Evolutionary conservation across 2,113 vertebrate genomes (phyloP).

Genomic region (Nettapus auritus): DNA sequence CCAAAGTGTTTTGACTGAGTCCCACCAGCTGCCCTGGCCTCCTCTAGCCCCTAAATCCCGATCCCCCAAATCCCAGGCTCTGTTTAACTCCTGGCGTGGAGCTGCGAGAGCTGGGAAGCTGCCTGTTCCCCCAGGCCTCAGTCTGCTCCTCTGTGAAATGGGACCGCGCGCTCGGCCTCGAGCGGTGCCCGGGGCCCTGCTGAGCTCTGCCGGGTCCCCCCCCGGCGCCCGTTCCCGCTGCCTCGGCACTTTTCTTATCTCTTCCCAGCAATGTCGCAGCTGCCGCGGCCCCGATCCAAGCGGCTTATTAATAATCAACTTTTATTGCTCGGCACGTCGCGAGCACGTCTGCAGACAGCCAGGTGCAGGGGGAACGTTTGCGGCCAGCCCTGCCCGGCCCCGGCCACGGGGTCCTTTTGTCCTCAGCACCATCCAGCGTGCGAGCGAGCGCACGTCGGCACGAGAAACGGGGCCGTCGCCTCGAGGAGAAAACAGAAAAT

Average conservation of each 20-base stretch:
- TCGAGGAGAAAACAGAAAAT: neutral
- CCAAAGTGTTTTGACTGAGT: neutral
- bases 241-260: neutral
- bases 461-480: neutral
- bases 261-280: neutral
- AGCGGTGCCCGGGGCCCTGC: rapidly evolving
- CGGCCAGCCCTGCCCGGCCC: neutral
- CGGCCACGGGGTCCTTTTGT: neutral
- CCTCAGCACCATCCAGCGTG: neutral
- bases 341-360: neutral
- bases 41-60: neutral
- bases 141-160: neutral
- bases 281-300: neutral
- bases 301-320: slow-evolving; percentile 14
- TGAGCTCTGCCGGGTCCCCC: rapidly evolving
- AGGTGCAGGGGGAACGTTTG: neutral
- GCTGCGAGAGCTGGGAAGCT: neutral
- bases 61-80: neutral
- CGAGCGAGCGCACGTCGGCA: neutral
- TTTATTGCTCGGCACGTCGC: neutral
- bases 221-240: neutral
- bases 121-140: neutral
- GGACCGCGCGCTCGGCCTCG: rapidly evolving
- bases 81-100: neutral
- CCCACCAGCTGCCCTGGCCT: neutral